A percentile compares a stretch with the other conserved stretches of the same genome.
These are phyloP conservation scores for Petrosia ficiformis DNA, from an alignment of 37 sponge, comb jelly and placozoan genomes.

Conservation along the genomic window DNA sequence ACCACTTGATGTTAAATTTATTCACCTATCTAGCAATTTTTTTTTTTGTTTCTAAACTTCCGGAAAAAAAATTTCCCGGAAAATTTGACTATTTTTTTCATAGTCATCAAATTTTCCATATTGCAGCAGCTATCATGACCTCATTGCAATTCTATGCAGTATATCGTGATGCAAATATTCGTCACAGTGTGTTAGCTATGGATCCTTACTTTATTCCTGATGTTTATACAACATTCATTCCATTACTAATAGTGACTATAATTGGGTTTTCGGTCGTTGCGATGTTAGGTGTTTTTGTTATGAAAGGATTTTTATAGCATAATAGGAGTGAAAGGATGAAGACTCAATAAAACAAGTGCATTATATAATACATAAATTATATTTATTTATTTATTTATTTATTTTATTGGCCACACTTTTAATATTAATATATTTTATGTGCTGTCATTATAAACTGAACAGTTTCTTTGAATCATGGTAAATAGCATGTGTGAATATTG, in stretches of 20 bases:
- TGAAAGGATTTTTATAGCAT: constrained; percentile 12
- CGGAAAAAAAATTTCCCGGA: constrained; percentile 19
- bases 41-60: constrained; percentile 12
- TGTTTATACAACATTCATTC: constrained; percentile 9
- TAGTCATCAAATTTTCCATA: constrained; percentile 24
- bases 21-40: not conserved
- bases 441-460: too few species aligned
- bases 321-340: too few species aligned
- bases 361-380: too few species aligned
- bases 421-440: too few species aligned
- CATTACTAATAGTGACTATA: constrained; percentile 8
- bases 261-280: constrained; percentile 20
- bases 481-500: too few species aligned
- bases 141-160: not conserved
- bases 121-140: not conserved
- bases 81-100: constrained; percentile 28
- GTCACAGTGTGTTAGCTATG: not conserved
- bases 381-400: too few species aligned
- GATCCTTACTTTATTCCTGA: not conserved
- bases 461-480: too few species aligned
- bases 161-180: not conserved
- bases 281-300: constrained; percentile 5
- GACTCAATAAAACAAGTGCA: too few species aligned
- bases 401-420: too few species aligned
- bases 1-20: not conserved